phyloP scores from a whole-genome alignment of 2,113 vertebrate species.

The Entomyzon cyanotis region DNA sequence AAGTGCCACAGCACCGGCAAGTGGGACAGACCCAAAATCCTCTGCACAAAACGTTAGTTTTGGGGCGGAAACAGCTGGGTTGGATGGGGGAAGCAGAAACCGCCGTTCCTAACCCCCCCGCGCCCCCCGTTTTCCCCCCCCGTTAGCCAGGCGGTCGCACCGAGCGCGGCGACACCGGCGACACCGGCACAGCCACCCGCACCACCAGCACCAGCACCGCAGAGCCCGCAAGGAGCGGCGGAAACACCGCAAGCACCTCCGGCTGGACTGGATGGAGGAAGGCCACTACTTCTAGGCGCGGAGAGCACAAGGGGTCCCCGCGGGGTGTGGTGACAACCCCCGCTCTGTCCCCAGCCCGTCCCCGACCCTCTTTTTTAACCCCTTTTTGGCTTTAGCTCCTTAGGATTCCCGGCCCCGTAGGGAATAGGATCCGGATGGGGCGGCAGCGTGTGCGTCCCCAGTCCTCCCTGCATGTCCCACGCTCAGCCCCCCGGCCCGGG shows the following conservation, averaged over 20 bases:
- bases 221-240: conserved; percentile 86
- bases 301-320: too few species aligned
- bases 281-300: conserved; percentile 63
- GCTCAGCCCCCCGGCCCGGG: background rate
- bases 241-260: conserved; percentile 79
- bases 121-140: background rate
- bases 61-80: too few species aligned
- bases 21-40: conserved; percentile 92
- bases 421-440: conserved; percentile 11
- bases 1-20: conserved; percentile 90
- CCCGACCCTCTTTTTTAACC: too few species aligned
- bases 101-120: background rate
- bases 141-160: conserved; percentile 85
- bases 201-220: conserved; percentile 85
- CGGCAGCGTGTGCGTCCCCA: conserved; percentile 11
- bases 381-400: conserved; percentile 1
- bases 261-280: conserved; percentile 66
- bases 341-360: too few species aligned
- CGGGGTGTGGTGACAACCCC: too few species aligned
- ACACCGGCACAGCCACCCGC: conserved; percentile 82
- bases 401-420: conserved; percentile 17
- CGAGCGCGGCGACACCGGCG: conserved; percentile 87
- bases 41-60: conserved; percentile 91
- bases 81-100: too few species aligned
- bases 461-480: conserved; percentile 18